Evolutionary conservation across 2,888 invertebrate genomes (phyloP), one percentile per base, ranked within the genome.

Genomic region (Marasmarcha lunaedactyla): DNA sequence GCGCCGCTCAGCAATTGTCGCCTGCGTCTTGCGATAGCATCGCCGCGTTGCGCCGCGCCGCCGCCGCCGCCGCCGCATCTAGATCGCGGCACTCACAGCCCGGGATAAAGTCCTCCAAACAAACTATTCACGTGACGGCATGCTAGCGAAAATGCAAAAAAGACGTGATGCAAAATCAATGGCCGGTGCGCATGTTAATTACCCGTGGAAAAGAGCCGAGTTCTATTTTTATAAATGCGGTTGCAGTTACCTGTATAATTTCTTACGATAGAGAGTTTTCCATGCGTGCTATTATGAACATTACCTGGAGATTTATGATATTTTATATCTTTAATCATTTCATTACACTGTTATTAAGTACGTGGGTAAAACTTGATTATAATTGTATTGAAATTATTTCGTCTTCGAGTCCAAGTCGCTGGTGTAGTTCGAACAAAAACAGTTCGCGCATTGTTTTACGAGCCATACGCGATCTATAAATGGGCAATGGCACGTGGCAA

Each of bases 51-150:
- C 52, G 51, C 59, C 58, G 50, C 71, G 65, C 63, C 70, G 66
- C 50, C 59, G 59, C 52, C 71, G 66, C 63, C 70, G 68, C 65
- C 71, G 73, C 55, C 13, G 34, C 13, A 81, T 83, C 78, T 78
- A 77, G 79, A 79, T 79, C 73, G 72, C 76, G 76, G 71, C 64
- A 59, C 66, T 72, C 76, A 64, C 67, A 67, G 65, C 61, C 63
- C 58, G 65, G 79, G 78, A 79, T 79, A 79, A 78, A 79, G 79
- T 73, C 74, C 57, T 78, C 74, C 68, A 63, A 56, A 63, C 59
- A 50, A 57, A 57, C 52, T 55, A 59, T 60, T 47, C 46, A 47
- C 71, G 71, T 70, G 73, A 67, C 61, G 76, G 73, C 68, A 76
- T 74, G 63, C 78, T 77, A 76, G 77, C 53, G 48, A 54, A 55